Base-by-base conservation (phyloP, 2,797 vertebrate species). In the Smutsia temminckii region DNA sequence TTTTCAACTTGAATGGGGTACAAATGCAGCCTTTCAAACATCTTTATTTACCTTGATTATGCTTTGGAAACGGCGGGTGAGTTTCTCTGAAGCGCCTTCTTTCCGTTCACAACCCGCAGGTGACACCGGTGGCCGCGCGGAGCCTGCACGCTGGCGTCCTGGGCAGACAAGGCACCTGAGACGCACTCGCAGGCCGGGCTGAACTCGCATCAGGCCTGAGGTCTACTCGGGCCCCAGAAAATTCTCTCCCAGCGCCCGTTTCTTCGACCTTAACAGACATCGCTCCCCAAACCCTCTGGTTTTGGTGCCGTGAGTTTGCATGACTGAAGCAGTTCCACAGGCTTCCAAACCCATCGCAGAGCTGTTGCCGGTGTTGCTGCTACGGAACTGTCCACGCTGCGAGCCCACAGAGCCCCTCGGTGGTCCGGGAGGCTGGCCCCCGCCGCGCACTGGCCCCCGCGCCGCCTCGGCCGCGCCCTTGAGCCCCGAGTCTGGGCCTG, bases 191-290 rank as follows among this genome's bases (percentile, higher is more conserved):
- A 8, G 61, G 37, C 11, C 55, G 6, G 5, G 32, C 20, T 5
- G 53, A 46, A 12, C 21, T 51, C 46, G 17, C 23, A 10, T 9
- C 53, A 16, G 29, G 16, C 51, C 6, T 37, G 53, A 37, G 32
- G 23, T 37, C 77, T 32, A 1, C 17, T 16, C 2, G 8, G 25
- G 32, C 6, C 8, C 25, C 66, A 34, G 64, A 27, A 57, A 69
- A 14, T 27, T 6, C 6, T 40, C 53, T 16, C 4, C 0, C 68
- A 6, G 3, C 1, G 37, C n/a, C 40, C 32, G 5, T 21, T 68
- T 85, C 18, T 51, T 12, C n/a, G 8, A 13, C n/a, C 32, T 16
- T 18, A n/a, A 25, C 2, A 8, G 42, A 2, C 46, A 8, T 20
- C n/a, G 27, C 9, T 7, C 17, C 46, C 8, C 57, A 27, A 16